Conservation (phyloP, 2,888 invertebrate genomes). For the Limenitis camilla region DNA sequence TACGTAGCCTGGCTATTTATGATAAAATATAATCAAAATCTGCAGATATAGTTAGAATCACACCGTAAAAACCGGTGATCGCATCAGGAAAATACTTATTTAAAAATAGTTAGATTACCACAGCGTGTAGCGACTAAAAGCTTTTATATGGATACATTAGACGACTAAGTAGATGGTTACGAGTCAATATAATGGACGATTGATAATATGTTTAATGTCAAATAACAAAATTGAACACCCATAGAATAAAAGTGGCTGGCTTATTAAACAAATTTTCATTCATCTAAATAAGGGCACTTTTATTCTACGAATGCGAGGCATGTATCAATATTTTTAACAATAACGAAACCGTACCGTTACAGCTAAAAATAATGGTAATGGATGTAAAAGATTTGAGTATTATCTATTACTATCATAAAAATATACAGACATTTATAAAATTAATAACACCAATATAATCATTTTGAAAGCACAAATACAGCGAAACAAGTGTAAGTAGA, state of each 20-base stretch:
- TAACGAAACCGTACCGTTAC: no score
- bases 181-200: constrained; percentile 6
- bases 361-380: no score
- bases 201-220: neutral
- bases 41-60: constrained; percentile 5
- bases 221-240: neutral
- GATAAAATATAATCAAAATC: constrained; percentile 11
- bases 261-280: no score
- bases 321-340: no score
- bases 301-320: no score
- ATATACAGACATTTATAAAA: constrained; percentile 2
- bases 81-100: constrained; percentile 8
- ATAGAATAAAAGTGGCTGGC: no score
- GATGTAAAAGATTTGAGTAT: constrained; percentile 1
- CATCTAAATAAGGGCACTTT: no score
- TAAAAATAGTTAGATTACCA: constrained; percentile 1
- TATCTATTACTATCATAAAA: constrained; percentile 1
- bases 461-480: constrained; percentile 1
- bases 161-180: neutral
- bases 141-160: constrained; percentile 2
- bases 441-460: neutral
- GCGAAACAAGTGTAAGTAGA: neutral
- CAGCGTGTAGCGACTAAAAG: constrained; percentile 13
- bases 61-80: constrained; percentile 11
- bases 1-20: constrained; percentile 9